Base-by-base conservation (phyloP, 1,140 invertebrate genomes). In the Dreissena polymorpha region DNA sequence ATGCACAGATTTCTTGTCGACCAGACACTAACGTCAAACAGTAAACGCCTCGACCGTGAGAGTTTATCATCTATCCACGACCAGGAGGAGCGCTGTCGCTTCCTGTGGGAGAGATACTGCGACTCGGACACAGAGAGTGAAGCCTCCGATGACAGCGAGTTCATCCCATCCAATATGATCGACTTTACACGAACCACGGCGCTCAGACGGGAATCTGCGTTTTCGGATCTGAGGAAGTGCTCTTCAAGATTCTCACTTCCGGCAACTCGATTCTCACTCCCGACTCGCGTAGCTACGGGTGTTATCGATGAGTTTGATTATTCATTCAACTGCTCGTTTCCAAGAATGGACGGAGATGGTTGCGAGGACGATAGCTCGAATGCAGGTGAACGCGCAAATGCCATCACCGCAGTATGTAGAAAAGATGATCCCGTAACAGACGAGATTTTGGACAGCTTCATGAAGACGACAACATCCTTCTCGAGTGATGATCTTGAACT, bases 1-100 rank as follows among this genome's bases (percentile, higher is more conserved):
- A 53, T 82, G 23, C 57, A 82, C 55, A 82, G 74, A 65, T 82
- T 82, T 51, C 73, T 82, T 69, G 79, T 50, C n/a, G 71, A 74
- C 64, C 70, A 82, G 55, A 67, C 57, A 16, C 10, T 60, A 10
- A 29, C 27, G 23, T 18, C 77, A 25, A 23, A 51, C 64, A 27
- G 53, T n/a, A 80, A 70, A 69, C 53, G 77, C 27, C 27, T 29
- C 14, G 67, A 71, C 3, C n/a, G 77, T 49, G 60, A 80, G 64
- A 80, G 77, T 29, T 60, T 80, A 68, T 68, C 77, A 29, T 49
- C 57, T 12, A 67, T 82, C 23, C 39, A 49, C 14, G 65, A 51
- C 39, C 70, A 73, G 63, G n/a, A 63, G 50, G 79, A 82, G 1
- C 50, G 57, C 12, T 82, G 79, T 27, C 70, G 71, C 39, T 82